Evolutionary conservation across 23 tunicate species (phyloP).

Genomic region (Phallusia fumigata): DNA sequence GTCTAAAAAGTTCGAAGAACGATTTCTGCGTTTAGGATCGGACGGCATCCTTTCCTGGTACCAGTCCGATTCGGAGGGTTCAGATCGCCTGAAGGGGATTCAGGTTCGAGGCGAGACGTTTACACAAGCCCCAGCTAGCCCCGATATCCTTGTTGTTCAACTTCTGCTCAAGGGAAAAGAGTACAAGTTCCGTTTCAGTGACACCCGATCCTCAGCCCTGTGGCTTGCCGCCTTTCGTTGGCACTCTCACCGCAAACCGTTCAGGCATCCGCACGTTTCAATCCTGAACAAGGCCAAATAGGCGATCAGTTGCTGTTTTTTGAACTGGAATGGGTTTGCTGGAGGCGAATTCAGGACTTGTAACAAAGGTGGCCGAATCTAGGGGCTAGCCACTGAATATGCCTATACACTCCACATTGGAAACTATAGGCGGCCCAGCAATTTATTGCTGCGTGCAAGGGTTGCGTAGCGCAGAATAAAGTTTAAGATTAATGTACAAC

Average conservation of each 20-base stretch:
- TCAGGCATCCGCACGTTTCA: neutral
- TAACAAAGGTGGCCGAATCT: too few species aligned
- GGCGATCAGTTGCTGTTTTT: neutral
- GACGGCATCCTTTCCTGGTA: neutral
- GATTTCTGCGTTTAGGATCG: neutral
- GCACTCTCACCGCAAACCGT: neutral
- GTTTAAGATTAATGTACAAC: too few species aligned
- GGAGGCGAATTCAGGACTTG: too few species aligned
- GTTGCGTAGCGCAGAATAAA: too few species aligned
- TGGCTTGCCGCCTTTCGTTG: neutral
- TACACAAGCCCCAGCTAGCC: neutral
- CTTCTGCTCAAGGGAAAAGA: constrained; percentile 5
- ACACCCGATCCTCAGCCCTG: neutral
- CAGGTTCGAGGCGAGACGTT: neutral
- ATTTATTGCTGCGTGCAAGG: too few species aligned
- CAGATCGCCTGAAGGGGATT: neutral
- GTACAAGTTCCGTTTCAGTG: neutral
- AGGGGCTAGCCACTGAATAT: too few species aligned
- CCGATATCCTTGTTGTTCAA: neutral
- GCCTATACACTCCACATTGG: too few species aligned
- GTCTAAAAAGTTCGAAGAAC: neutral
- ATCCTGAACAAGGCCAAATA: neutral
- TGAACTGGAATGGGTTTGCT: too few species aligned
- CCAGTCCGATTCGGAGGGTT: neutral
- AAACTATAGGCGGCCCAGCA: too few species aligned